A percentile compares a stretch with the other conserved stretches of the same genome.
These are phyloP conservation scores for Donacobius atricapilla DNA, from an alignment of 2,113 vertebrate genomes.

Conservation along the genomic window DNA sequence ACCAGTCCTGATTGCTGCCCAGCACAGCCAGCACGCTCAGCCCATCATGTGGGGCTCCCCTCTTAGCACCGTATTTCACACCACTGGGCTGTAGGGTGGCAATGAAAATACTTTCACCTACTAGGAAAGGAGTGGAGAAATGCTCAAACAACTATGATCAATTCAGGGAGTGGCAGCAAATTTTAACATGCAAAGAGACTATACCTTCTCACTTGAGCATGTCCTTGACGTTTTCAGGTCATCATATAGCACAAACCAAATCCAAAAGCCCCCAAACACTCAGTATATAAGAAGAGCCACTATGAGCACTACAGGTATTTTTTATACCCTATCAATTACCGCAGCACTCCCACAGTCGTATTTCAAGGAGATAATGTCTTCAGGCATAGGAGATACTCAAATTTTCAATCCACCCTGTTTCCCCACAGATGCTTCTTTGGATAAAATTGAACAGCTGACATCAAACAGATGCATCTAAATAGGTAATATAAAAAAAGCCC, in stretches of 20 bases:
- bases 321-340: background rate
- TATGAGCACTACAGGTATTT: background rate
- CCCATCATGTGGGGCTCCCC: background rate
- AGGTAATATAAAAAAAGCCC: background rate
- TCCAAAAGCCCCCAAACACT: background rate
- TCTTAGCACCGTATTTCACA: background rate
- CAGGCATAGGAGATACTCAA: background rate
- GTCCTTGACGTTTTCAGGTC: background rate
- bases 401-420: background rate
- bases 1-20: background rate
- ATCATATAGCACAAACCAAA: background rate
- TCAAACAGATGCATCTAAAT: constrained; percentile 47
- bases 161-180: background rate
- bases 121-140: background rate
- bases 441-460: constrained; percentile 29
- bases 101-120: background rate
- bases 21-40: background rate
- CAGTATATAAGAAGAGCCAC: background rate
- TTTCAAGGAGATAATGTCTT: background rate
- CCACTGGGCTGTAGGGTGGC: background rate
- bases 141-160: background rate
- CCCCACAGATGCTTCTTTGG: background rate
- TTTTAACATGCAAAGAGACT: background rate
- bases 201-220: background rate
- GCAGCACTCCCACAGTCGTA: background rate